phyloP scores from a whole-genome alignment of 2,888 invertebrate genomes.

The Diaphora mendica region DNA sequence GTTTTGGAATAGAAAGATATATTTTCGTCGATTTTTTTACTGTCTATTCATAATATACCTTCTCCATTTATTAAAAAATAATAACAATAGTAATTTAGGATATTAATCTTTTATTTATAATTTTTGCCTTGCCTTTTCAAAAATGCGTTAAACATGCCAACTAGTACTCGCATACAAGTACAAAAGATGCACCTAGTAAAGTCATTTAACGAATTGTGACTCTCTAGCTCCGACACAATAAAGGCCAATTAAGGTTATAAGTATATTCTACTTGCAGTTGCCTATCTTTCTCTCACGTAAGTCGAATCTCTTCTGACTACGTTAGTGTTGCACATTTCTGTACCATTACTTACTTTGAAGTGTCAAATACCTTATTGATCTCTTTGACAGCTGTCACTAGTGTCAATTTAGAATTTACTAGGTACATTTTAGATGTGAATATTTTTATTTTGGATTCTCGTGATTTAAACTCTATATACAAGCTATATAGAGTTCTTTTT shows the following conservation, averaged over 20 bases:
- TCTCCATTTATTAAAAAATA: conserved; percentile 2
- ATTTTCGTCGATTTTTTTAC: conserved; percentile 1
- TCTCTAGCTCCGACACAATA: background rate
- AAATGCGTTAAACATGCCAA: background rate
- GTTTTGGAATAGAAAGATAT: background rate
- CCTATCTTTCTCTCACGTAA: too few species aligned
- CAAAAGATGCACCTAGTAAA: background rate
- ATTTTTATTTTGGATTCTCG: too few species aligned
- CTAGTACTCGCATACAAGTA: background rate
- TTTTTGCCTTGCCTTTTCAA: background rate
- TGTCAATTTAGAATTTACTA: too few species aligned
- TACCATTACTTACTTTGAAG: too few species aligned
- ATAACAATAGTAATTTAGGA: conserved; percentile 4
- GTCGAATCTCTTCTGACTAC: too few species aligned
- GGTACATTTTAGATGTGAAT: too few species aligned
- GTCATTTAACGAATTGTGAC: background rate
- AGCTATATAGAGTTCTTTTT: background rate
- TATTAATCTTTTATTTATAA: background rate
- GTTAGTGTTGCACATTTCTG: too few species aligned
- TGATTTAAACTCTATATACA: too few species aligned
- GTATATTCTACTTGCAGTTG: background rate
- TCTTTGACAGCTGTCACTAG: too few species aligned
- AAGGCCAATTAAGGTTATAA: background rate
- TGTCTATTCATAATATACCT: conserved; percentile 7
- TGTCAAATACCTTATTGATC: too few species aligned